phyloP scores from a whole-genome alignment of 1,140 invertebrate genomes.

The Seison nebaliae region DNA sequence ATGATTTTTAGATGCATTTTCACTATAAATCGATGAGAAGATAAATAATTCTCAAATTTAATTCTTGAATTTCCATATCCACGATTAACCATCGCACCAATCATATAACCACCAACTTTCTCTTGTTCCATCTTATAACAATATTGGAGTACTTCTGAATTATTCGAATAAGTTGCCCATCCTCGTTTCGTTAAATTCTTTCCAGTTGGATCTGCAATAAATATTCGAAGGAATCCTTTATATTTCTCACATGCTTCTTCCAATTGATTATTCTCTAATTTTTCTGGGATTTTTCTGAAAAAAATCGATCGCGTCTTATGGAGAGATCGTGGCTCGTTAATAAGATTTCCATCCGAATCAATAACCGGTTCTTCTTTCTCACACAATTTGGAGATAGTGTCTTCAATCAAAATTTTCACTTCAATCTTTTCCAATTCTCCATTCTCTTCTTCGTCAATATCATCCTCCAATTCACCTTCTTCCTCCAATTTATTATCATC shows the following conservation, averaged over 20 bases:
- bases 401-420: background rate
- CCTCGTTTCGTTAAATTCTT: conserved; percentile 80
- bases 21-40: conserved; percentile 56
- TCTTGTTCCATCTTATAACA: conserved; percentile 96
- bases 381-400: background rate
- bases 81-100: conserved; percentile 75
- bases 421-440: background rate
- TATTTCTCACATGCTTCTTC: conserved; percentile 41
- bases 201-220: conserved; percentile 76
- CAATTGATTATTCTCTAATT: conserved; percentile 79
- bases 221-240: conserved; percentile 65
- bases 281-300: conserved; percentile 67
- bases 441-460: background rate
- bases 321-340: conserved; percentile 23
- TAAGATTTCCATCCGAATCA: too few relatives aligned
- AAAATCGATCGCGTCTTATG: conserved; percentile 92
- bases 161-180: conserved; percentile 85
- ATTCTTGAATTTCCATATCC: conserved; percentile 68
- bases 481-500: background rate
- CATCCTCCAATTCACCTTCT: background rate
- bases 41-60: conserved; percentile 65
- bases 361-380: background rate
- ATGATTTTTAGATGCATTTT: conserved; percentile 68
- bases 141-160: conserved; percentile 95
- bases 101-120: conserved; percentile 35